Evolutionary conservation across 2,888 invertebrate genomes (phyloP), one percentile per base, ranked within the genome.

Genomic region (Netelia melanura): DNA sequence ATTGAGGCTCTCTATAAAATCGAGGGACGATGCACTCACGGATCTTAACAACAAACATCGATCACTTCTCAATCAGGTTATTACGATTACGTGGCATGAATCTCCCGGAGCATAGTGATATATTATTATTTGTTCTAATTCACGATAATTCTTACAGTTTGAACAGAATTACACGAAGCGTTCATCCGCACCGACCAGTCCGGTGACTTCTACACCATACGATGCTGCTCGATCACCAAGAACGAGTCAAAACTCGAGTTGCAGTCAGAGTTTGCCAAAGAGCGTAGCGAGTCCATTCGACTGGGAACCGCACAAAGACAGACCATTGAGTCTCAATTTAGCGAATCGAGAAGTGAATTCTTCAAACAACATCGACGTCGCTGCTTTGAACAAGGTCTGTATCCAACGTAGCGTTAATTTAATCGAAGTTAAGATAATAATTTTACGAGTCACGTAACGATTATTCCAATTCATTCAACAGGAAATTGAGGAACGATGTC

Each of bases 1-100:
- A 76, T 91, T 94, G 58, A 93, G 94, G 81, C 76, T 90, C 21
- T 93, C 94, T 0, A 88, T 95, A 23, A 92, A 94, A 85, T 90
- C 94, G 11, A 91, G 94, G 76, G 94, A 95, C 87, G 93, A 93
- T 56, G 94, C 94, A 74, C 92, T 94, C 23, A 91, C 93, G 14
- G 94, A 95, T 83, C 89, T 95, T 74, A 94, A 94, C 87, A 94
- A 93, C 80, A 94, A 94, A 87, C 91, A 94, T 84, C 91, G 93
- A 64, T 61, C 91, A 14, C 88, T 93, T 78, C 87, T 93, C 21
- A 89, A 91, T 44, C 93, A 93, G 90, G 93, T 93, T 82, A 72
- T 75, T 84, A 76, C 52, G 72, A 81, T 78, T 64, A 79, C 44
- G 43, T 67, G n/a, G 23, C 14, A 21, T 21, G 8, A 58, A 30